A percentile compares a stretch with the other conserved stretches of the same genome.
Evolutionary conservation across 2,888 invertebrate genomes (phyloP).

Genomic region (Athrips mouffetella): DNA sequence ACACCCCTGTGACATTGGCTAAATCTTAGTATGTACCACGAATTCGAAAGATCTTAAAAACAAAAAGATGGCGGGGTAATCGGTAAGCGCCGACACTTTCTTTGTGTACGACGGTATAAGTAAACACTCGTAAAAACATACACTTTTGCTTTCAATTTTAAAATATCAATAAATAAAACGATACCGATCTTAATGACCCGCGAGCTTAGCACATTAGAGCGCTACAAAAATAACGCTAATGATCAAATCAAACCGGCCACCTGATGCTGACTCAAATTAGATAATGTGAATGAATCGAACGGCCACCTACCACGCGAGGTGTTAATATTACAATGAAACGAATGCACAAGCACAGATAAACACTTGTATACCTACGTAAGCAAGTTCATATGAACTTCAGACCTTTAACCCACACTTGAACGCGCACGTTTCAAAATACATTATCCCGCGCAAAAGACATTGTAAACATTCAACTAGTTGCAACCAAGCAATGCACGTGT

Average conservation of each 20-base stretch:
- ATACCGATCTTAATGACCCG: not conserved
- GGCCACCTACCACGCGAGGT: slow-evolving; percentile 9
- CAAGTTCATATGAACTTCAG: not conserved
- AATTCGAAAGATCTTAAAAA: too few relatives aligned
- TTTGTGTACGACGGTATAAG: too few relatives aligned
- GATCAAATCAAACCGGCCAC: slow-evolving; percentile 3
- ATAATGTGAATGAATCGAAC: slow-evolving; percentile 1
- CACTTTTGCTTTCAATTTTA: too few relatives aligned
- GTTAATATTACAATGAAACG: slow-evolving; percentile 7
- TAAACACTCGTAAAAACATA: too few relatives aligned
- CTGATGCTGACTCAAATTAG: slow-evolving; percentile 9
- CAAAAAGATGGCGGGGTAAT: too few relatives aligned
- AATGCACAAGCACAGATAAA: not conserved
- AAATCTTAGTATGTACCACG: too few relatives aligned
- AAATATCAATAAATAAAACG: too few relatives aligned
- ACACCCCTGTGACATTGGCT: too few relatives aligned
- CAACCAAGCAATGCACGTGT: slow-evolving; percentile 1
- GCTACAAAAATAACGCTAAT: not conserved
- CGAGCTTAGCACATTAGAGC: not conserved
- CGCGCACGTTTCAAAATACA: not conserved
- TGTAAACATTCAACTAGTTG: not conserved
- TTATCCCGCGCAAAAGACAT: not conserved
- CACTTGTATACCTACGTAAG: too few relatives aligned
- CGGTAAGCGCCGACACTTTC: too few relatives aligned
- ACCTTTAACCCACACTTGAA: not conserved